Percentiles rank a stretch among this genome's conserved stretches.
Conservation (phyloP, 2,797 vertebrate species). For the Alexandromys oeconomus region DNA sequence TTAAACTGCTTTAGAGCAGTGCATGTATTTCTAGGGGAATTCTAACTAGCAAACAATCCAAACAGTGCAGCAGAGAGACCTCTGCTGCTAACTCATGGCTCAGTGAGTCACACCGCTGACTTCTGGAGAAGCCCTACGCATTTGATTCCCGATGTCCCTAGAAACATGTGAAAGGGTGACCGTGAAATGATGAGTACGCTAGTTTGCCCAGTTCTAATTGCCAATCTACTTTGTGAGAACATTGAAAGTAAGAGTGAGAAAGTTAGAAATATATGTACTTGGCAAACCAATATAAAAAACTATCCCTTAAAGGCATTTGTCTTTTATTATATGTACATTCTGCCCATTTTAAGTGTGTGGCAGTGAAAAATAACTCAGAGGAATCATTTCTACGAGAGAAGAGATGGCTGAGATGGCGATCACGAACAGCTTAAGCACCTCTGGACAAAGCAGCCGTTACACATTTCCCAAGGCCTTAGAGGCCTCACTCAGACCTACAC, state of each 20-base stretch:
- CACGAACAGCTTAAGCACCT: background rate
- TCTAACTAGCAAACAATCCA: background rate
- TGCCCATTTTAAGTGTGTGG: background rate
- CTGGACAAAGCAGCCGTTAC: background rate
- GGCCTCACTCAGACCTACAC: background rate
- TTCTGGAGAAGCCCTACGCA: background rate
- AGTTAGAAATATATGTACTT: background rate
- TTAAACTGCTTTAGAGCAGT: background rate
- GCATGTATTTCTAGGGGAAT: background rate
- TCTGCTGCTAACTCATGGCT: background rate
- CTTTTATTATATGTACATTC: background rate
- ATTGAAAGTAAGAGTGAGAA: background rate
- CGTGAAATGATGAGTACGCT: background rate
- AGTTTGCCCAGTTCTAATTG: too few relatives aligned
- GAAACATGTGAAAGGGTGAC: background rate
- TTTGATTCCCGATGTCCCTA: background rate
- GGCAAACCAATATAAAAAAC: background rate
- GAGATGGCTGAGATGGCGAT: background rate
- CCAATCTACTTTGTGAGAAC: background rate
- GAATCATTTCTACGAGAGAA: background rate
- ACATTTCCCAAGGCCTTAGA: background rate
- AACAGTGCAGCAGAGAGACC: background rate
- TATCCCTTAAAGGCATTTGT: background rate
- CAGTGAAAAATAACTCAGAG: background rate
- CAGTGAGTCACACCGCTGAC: too few relatives aligned